phyloP scores from a whole-genome alignment of 2,797 vertebrate species.

The Cirrhinus molitorella region DNA sequence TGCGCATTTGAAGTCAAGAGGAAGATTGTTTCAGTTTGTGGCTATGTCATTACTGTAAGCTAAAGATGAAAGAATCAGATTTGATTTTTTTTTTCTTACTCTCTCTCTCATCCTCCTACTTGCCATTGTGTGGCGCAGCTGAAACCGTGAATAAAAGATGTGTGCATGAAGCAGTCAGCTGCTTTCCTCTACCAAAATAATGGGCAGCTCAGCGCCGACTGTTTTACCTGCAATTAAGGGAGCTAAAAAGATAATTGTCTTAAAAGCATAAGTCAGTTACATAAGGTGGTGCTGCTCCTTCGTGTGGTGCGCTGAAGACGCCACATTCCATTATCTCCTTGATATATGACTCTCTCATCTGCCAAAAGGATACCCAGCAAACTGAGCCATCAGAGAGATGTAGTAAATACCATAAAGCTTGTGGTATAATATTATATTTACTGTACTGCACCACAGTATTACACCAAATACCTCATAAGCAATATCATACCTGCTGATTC shows the following conservation, averaged over 20 bases:
- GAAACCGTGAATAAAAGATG: conserved; percentile 29
- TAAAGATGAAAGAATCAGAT: conserved; percentile 50
- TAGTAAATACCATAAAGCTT: conserved; percentile 46
- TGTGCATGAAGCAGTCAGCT: conserved; percentile 46
- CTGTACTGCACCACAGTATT: not conserved
- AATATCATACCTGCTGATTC: not conserved
- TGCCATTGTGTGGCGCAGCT: conserved; percentile 36
- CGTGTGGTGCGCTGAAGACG: conserved; percentile 46
- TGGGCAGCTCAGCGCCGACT: conserved; percentile 48
- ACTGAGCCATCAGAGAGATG: conserved; percentile 33
- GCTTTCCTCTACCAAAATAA: conserved; percentile 56
- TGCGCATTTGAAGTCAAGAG: conserved; percentile 49
- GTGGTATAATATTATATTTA: conserved; percentile 22
- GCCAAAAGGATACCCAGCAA: conserved; percentile 51
- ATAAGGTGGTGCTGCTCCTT: conserved; percentile 45
- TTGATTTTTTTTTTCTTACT: not conserved
- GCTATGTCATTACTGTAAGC: conserved; percentile 33
- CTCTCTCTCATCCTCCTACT: conserved; percentile 35
- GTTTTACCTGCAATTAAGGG: conserved; percentile 65
- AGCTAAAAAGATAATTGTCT: conserved; percentile 63
- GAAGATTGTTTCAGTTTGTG: conserved; percentile 42
- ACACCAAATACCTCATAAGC: conserved; percentile 11
- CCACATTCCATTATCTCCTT: conserved; percentile 60
- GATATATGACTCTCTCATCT: conserved; percentile 45
- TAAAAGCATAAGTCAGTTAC: conserved; percentile 58